These are phyloP conservation scores for Dendroctonus valens DNA, from an alignment of 1,140 invertebrate genomes.

Conservation along the genomic window DNA sequence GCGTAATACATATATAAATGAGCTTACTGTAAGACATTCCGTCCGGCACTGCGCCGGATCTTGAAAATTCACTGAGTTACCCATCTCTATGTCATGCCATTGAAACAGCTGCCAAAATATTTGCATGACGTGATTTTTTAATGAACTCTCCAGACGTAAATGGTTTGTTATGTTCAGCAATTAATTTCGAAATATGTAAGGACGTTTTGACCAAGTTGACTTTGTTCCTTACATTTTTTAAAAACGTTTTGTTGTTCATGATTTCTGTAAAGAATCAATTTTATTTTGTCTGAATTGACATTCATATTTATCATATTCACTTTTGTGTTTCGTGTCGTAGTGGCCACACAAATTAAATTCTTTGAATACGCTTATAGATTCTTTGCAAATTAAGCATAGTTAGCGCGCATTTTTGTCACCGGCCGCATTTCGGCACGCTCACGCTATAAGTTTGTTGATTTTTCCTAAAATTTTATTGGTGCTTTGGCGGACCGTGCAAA, in stretches of 20 bases:
- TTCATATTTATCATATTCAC: not conserved
- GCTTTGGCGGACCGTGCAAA: not conserved
- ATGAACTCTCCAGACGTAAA: slow-evolving; percentile 33
- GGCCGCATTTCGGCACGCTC: not conserved
- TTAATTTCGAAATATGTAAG: slow-evolving; percentile 35
- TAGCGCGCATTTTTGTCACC: not conserved
- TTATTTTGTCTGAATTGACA: slow-evolving; percentile 9
- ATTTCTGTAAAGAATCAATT: slow-evolving; percentile 11
- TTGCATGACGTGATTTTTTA: too few relatives aligned
- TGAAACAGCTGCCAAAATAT: slow-evolving; percentile 27
- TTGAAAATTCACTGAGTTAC: too few relatives aligned
- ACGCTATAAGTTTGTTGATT: too few relatives aligned
- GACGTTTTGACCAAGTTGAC: slow-evolving; percentile 16
- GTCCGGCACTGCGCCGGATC: too few relatives aligned
- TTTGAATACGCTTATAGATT: slow-evolving; percentile 33
- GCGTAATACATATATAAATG: too few relatives aligned
- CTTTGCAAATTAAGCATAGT: slow-evolving; percentile 33
- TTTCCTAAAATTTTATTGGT: too few relatives aligned
- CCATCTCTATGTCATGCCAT: too few relatives aligned
- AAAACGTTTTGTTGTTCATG: slow-evolving; percentile 11
- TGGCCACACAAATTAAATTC: slow-evolving; percentile 31
- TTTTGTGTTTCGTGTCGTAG: slow-evolving; percentile 24
- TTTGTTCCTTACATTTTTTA: slow-evolving; percentile 14
- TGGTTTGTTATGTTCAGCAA: slow-evolving; percentile 32
- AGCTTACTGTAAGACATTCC: too few relatives aligned